These are phyloP conservation scores for Plagodis pulveraria DNA, from an alignment of 2,888 invertebrate species.

Conservation along the genomic window DNA sequence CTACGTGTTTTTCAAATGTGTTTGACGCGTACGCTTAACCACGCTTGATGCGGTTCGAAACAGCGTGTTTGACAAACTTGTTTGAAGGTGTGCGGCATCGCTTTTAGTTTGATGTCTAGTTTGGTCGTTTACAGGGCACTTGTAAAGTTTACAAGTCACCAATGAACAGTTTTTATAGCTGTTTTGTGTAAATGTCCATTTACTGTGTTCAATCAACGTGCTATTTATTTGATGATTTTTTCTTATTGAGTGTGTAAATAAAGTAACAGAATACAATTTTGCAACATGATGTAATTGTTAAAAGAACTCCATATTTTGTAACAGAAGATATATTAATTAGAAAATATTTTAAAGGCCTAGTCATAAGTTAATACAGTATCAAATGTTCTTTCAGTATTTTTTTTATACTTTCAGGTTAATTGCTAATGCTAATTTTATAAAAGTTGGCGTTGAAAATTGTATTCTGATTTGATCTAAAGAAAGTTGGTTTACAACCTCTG, in stretches of 20 bases:
- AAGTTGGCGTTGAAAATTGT: conserved; percentile 31
- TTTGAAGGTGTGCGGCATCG: no score
- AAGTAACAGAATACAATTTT: conserved; percentile 25
- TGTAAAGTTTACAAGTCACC: no score
- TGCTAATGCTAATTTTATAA: neutral
- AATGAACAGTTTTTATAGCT: conserved; percentile 24
- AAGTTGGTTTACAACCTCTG: conserved; percentile 32
- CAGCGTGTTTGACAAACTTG: no score
- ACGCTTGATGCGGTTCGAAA: no score
- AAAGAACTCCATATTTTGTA: no score
- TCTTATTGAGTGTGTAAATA: conserved; percentile 25
- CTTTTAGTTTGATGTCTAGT: no score
- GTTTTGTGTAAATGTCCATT: conserved; percentile 25
- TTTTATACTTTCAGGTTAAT: no score
- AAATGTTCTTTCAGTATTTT: neutral
- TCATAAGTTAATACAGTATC: neutral
- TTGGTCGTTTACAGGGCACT: no score
- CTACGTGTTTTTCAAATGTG: no score
- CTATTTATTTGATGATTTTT: conserved; percentile 48
- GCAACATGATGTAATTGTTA: conserved; percentile 12
- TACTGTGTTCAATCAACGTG: conserved; percentile 42
- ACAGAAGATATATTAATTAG: no score
- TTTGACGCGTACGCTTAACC: no score
- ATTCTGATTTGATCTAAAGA: conserved; percentile 19
- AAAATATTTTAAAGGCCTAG: conserved; percentile 1